phyloP scores from a whole-genome alignment of 2,888 invertebrate species.

The Allygus modestus region DNA sequence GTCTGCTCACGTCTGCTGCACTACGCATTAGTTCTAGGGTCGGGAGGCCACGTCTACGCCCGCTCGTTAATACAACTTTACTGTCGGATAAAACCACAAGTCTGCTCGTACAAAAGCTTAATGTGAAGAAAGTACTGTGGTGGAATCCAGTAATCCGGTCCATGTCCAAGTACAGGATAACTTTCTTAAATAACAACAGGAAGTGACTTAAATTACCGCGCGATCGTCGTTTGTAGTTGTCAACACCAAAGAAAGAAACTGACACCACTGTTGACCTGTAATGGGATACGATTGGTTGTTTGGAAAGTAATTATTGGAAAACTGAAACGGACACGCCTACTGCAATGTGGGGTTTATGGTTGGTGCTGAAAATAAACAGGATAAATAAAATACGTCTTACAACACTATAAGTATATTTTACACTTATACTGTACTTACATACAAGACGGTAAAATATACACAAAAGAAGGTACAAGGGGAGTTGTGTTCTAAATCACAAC shows the following conservation, averaged over 20 bases:
- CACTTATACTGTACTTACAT: too few species aligned
- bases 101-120: not conserved
- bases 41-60: not conserved
- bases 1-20: not conserved
- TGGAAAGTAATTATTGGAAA: conserved; percentile 5
- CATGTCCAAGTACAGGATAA: conserved; percentile 5
- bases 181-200: conserved; percentile 1
- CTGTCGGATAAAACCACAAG: not conserved
- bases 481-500: too few species aligned
- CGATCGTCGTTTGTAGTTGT: not conserved
- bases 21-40: not conserved
- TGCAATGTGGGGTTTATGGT: too few species aligned
- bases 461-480: too few species aligned
- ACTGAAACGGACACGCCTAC: too few species aligned
- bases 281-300: conserved; percentile 3
- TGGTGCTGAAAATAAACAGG: too few species aligned
- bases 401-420: too few species aligned
- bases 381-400: too few species aligned
- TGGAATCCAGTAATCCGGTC: not conserved
- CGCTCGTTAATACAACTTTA: not conserved
- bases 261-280: not conserved
- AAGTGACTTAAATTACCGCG: not conserved
- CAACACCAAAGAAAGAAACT: conserved; percentile 23
- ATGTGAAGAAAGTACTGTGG: not conserved
- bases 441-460: too few species aligned